phyloP scores from a whole-genome alignment of 2,888 invertebrate genomes.

The Phaedon cochleariae region DNA sequence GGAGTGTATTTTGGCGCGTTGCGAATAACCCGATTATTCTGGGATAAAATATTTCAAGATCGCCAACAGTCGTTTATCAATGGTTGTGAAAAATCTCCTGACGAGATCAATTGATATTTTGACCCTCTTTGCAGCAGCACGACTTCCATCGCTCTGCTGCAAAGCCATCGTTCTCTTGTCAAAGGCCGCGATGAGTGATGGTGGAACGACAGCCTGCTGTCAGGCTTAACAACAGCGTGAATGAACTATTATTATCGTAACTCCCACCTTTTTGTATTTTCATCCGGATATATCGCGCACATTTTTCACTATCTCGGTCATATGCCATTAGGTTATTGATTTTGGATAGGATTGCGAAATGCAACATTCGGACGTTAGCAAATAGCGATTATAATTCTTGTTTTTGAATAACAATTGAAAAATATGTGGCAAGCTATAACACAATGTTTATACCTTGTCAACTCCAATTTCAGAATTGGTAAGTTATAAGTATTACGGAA shows the following conservation, averaged over 20 bases:
- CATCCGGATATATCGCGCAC: not conserved
- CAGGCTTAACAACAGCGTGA: constrained; percentile 29
- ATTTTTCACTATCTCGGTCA: not conserved
- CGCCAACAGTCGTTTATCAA: not conserved
- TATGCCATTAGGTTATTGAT: not conserved
- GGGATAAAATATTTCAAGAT: no score
- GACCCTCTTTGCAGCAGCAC: not conserved
- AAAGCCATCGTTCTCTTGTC: constrained; percentile 24
- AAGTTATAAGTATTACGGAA: no score
- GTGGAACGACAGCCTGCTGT: constrained; percentile 19
- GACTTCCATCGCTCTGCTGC: not conserved
- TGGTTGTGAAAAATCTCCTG: not conserved
- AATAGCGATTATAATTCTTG: not conserved
- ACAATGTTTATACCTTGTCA: no score
- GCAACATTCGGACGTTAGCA: not conserved
- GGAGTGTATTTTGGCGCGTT: no score
- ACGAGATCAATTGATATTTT: not conserved
- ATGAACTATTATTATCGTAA: constrained; percentile 27
- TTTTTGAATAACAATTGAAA: not conserved
- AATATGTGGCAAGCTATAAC: no score
- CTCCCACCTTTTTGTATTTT: not conserved
- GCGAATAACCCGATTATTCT: no score
- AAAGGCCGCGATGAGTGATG: constrained; percentile 22
- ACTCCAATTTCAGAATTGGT: no score
- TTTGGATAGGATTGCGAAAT: not conserved